Evolutionary conservation across 2,797 vertebrate genomes (phyloP).

Genomic region (Phrynocephalus forsythii): DNA sequence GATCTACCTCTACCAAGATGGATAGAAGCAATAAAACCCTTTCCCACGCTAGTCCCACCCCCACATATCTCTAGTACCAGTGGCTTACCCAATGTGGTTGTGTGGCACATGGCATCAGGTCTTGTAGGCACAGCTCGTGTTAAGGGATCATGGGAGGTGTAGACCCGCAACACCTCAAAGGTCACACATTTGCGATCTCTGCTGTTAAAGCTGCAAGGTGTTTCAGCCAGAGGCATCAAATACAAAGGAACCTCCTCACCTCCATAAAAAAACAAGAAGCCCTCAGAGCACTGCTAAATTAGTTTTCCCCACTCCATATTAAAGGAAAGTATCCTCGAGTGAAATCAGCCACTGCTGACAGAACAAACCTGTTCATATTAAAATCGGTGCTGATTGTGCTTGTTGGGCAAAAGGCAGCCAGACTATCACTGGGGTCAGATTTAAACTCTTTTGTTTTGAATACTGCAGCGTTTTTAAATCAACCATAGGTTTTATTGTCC

Average conservation of each 20-base stretch:
- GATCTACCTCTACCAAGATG: too few species aligned
- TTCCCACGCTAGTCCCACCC: too few species aligned
- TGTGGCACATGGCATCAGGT: background rate
- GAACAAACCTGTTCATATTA: background rate
- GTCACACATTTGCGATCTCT: background rate
- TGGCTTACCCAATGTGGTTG: background rate
- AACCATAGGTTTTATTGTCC: slow-evolving; percentile 9
- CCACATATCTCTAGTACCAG: too few species aligned
- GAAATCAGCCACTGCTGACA: background rate
- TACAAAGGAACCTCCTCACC: background rate
- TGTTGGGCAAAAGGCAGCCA: slow-evolving; percentile 3
- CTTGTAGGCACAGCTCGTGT: background rate
- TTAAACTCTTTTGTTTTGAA: background rate
- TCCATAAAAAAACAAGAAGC: slow-evolving; percentile 7
- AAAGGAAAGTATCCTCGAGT: background rate
- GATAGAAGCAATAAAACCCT: too few species aligned
- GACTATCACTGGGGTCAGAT: background rate
- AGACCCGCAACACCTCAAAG: background rate
- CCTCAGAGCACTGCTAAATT: background rate
- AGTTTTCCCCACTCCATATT: background rate
- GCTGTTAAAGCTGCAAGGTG: background rate
- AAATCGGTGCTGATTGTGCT: background rate
- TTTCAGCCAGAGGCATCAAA: background rate
- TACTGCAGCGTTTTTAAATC: background rate
- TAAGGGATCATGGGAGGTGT: background rate